phyloP scores from a whole-genome alignment of 2,888 invertebrate genomes.

The Hemistola chrysoprasaria region DNA sequence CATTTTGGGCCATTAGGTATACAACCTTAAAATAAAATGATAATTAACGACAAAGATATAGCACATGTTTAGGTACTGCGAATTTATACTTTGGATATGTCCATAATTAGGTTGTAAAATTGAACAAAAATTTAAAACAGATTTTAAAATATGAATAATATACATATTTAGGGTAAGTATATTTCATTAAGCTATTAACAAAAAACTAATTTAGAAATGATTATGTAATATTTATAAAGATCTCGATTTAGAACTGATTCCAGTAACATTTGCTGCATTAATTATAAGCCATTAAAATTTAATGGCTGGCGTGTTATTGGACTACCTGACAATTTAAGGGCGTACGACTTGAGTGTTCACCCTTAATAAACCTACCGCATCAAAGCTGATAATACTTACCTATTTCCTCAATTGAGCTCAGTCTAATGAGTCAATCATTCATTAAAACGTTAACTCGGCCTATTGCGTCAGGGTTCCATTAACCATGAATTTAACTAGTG shows the following conservation, averaged over 20 bases:
- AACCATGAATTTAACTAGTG: conserved; percentile 16
- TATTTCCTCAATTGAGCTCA: conserved; percentile 48
- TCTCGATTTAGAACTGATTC: conserved; percentile 13
- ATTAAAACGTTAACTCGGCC: conserved; percentile 13
- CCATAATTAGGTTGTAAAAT: too few species aligned
- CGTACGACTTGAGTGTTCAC: conserved; percentile 24
- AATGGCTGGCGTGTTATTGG: conserved; percentile 8
- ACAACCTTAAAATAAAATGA: too few species aligned
- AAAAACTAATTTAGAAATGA: too few species aligned
- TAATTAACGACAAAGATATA: too few species aligned
- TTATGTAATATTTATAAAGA: conserved; percentile 15
- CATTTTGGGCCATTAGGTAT: too few species aligned
- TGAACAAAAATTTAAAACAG: too few species aligned
- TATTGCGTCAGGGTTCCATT: conserved; percentile 34
- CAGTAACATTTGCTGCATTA: conserved; percentile 12
- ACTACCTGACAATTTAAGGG: conserved; percentile 18
- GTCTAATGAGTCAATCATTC: conserved; percentile 45
- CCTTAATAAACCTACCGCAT: conserved; percentile 31
- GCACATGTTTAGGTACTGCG: too few species aligned
- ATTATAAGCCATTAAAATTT: conserved; percentile 15
- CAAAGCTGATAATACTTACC: conserved; percentile 22
- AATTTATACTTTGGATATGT: too few species aligned
- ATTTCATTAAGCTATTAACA: too few species aligned
- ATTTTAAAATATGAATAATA: too few species aligned
- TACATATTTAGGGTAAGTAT: too few species aligned